Evolutionary conservation across 2,113 vertebrate genomes (phyloP), one percentile per base, ranked within the genome.

Genomic region (Tor tambroides): DNA sequence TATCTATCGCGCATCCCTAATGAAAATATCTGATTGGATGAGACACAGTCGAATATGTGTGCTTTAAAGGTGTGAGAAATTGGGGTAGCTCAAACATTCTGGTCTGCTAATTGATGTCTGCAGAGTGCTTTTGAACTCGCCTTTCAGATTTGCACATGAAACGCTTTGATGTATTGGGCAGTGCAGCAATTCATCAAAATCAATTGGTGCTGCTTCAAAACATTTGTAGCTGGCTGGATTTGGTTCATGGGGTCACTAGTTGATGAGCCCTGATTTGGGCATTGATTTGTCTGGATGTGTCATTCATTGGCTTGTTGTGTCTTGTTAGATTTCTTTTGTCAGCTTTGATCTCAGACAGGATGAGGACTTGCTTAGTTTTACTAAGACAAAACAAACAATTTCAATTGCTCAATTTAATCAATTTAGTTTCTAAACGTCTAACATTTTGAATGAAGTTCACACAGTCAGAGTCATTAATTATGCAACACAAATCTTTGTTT

Each of bases 331-430:
- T 79, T 79, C 17, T 79, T 38, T 3, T 23, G 32, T 56, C 26
- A 35, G 77, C 38, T 80, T 81, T 80, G 67, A 72, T 81, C 28
- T 86, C 59, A 15, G n/a, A 8, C 15, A 65, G 49, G 0, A 54
- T 35, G 51, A 1, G 51, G 30, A 35, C 30, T n/a, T 35, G 35
- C 43, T 46, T 46, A 11, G 19, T 59, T 65, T 85, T 41, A 78
- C 43, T 38, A 74, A 83, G 38, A 65, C 17, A 35, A 82, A 83
- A 65, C 74, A 84, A 65, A 75, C 19, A 54, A 26, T 65, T 67
- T 28, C 5, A 65, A 26, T 38, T n/a, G n/a, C n/a, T n/a, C n/a
- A n/a, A n/a, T n/a, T n/a, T n/a, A n/a, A n/a, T n/a, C n/a, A n/a
- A n/a, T n/a, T n/a, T n/a, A n/a, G n/a, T n/a, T n/a, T n/a, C n/a